These are phyloP conservation scores for Platysteira castanea DNA, from an alignment of 2,113 vertebrate species.

Conservation along the genomic window DNA sequence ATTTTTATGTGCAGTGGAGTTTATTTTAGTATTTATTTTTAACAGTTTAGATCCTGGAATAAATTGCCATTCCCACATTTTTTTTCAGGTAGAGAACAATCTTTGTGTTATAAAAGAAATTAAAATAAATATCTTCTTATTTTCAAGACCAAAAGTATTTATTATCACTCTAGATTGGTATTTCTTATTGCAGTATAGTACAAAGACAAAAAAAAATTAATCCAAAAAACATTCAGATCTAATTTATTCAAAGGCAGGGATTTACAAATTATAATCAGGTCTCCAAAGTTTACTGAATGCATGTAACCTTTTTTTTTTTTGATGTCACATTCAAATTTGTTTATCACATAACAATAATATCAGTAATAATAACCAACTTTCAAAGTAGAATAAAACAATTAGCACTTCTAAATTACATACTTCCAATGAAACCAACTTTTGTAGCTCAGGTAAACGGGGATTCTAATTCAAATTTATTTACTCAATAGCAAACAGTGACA, in stretches of 20 bases:
- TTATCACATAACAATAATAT: background rate
- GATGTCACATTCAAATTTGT: background rate
- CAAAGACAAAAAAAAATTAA: background rate
- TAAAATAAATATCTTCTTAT: background rate
- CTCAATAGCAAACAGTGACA: background rate
- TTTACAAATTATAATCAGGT: background rate
- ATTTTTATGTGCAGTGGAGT: background rate
- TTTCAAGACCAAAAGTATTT: background rate
- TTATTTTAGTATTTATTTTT: background rate
- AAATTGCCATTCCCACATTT: background rate
- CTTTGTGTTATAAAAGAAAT: background rate
- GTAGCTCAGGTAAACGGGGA: background rate
- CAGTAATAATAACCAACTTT: background rate
- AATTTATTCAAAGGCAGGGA: background rate
- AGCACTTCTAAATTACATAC: background rate
- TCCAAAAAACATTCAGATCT: accelerated
- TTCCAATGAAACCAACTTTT: background rate
- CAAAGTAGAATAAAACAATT: background rate
- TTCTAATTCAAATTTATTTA: background rate
- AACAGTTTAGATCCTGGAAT: background rate
- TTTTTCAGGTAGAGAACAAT: background rate
- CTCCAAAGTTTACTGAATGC: background rate
- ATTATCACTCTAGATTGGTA: background rate
- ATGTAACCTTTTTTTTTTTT: background rate
- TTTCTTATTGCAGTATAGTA: background rate